Conservation (phyloP, 2,888 invertebrate species). For the Troides oblongomaculatus region DNA sequence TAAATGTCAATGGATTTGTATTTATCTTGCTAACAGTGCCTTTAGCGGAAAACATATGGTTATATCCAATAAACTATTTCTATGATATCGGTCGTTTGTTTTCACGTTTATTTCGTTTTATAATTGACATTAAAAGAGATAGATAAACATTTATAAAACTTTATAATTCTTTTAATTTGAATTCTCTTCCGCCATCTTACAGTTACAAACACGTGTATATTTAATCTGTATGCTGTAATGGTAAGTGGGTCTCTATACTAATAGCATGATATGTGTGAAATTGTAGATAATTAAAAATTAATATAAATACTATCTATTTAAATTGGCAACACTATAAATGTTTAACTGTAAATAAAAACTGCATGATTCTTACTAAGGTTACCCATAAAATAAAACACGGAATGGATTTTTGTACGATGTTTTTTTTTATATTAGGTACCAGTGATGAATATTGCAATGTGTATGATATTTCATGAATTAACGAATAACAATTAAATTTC, state of each 20-base stretch:
- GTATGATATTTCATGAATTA: conserved; percentile 28
- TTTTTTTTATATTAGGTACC: conserved; percentile 47
- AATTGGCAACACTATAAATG: not conserved
- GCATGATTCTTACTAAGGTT: not conserved
- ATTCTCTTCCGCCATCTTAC: not conserved
- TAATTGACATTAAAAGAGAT: not conserved
- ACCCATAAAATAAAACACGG: not conserved
- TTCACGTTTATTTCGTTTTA: no score
- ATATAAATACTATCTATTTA: not conserved
- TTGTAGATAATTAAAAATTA: not conserved
- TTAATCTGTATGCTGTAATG: conserved; percentile 1
- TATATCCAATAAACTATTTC: conserved; percentile 27
- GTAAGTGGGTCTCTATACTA: conserved; percentile 27
- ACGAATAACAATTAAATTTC: conserved; percentile 41
- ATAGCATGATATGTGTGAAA: conserved; percentile 14
- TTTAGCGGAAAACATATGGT: conserved; percentile 23
- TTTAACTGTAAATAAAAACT: not conserved
- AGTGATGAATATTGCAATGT: conserved; percentile 36
- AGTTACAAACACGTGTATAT: not conserved
- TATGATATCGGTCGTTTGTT: conserved; percentile 10
- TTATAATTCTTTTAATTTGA: not conserved
- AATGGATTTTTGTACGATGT: conserved; percentile 10
- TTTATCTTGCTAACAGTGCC: conserved; percentile 27
- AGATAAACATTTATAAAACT: not conserved
- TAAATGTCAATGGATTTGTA: conserved; percentile 20